phyloP scores from a whole-genome alignment of 2,113 vertebrate genomes.

The Elephantulus edwardii region DNA sequence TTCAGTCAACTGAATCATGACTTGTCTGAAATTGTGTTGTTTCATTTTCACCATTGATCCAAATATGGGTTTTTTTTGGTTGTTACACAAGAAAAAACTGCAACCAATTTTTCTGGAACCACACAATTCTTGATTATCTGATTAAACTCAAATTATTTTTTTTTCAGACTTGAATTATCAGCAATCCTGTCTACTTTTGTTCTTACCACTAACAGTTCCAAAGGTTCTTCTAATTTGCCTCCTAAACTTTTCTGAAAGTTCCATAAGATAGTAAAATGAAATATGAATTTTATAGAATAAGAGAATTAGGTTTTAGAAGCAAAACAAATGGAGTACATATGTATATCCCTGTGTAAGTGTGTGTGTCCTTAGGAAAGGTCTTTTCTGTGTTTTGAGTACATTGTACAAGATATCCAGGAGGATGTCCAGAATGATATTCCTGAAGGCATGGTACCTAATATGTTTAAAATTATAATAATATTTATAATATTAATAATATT shows the following conservation, averaged over 20 bases:
- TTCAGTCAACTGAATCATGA: not conserved
- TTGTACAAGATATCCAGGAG: too few relatives aligned
- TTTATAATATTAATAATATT: too few relatives aligned
- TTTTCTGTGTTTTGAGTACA: not conserved
- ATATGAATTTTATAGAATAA: not conserved
- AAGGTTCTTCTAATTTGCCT: not conserved
- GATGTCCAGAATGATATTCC: too few relatives aligned
- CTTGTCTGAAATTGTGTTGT: not conserved
- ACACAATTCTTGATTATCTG: not conserved
- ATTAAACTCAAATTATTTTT: not conserved
- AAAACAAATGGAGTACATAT: not conserved
- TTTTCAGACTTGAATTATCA: not conserved
- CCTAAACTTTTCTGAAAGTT: not conserved
- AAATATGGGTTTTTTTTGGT: not conserved
- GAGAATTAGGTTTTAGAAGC: not conserved
- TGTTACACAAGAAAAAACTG: not conserved
- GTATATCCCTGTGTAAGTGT: fast-evolving
- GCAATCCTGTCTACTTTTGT: not conserved
- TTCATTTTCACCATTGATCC: not conserved
- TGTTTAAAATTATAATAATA: too few relatives aligned
- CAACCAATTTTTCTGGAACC: not conserved
- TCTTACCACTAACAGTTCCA: not conserved
- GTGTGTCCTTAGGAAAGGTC: not conserved
- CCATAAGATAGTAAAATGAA: not conserved
- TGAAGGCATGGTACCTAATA: not conserved